Conservation (phyloP, 2,797 vertebrate species). For the Nothura maculosa region DNA sequence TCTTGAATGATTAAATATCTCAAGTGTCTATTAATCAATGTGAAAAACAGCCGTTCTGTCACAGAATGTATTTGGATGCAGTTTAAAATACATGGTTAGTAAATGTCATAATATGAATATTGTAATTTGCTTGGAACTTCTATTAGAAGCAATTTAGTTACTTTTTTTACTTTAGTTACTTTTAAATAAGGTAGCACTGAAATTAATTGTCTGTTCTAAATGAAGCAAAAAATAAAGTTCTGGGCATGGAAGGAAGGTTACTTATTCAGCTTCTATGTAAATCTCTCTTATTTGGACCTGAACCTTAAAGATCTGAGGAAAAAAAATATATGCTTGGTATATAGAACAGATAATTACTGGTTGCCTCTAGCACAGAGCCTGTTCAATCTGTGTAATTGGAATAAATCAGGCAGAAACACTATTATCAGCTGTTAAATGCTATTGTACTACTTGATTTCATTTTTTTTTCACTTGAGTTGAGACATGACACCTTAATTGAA, state of each 20-base stretch:
- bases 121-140: background rate
- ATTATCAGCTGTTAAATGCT: constrained; percentile 76
- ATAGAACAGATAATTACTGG: constrained; percentile 76
- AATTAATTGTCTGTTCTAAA: background rate
- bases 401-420: constrained; percentile 76
- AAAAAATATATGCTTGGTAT: constrained; percentile 57
- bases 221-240: background rate
- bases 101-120: background rate
- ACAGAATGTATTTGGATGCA: background rate
- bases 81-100: background rate
- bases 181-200: background rate
- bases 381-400: constrained; percentile 74
- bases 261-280: background rate
- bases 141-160: background rate
- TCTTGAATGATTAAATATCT: background rate
- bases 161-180: background rate
- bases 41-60: background rate
- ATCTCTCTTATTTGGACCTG: constrained; percentile 38
- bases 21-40: background rate
- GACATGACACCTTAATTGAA: constrained; percentile 73
- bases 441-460: constrained; percentile 62
- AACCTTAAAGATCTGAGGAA: constrained; percentile 56
- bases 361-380: constrained; percentile 68
- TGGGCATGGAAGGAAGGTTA: background rate
- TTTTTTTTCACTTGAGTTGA: constrained; percentile 70